Conservation (phyloP, 2,113 vertebrate genomes). For the Caranx melampygus region DNA sequence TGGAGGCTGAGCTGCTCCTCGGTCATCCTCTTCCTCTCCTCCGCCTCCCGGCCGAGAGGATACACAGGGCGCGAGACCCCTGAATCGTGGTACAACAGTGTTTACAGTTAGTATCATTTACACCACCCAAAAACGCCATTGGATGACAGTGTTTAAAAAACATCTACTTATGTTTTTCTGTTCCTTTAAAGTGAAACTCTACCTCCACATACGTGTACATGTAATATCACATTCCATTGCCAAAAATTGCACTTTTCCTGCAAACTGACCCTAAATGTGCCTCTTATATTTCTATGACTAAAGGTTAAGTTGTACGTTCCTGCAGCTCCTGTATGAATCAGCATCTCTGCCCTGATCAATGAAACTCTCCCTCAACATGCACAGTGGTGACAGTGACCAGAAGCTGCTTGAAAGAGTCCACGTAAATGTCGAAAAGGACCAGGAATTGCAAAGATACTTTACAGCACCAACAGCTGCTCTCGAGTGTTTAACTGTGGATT, state of each 20-base stretch:
- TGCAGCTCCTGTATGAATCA: not conserved
- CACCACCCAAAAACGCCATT: not conserved
- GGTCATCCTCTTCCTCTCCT: conserved; percentile 89
- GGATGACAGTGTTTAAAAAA: not conserved
- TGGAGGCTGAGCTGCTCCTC: conserved; percentile 91
- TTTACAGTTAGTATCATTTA: not conserved
- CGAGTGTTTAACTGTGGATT: not conserved
- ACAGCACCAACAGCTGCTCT: not conserved
- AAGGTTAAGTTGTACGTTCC: not conserved
- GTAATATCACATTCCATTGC: not conserved
- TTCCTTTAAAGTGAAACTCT: not conserved
- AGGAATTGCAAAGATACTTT: conserved; percentile 1
- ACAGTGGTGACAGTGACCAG: not conserved
- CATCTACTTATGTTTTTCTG: not conserved
- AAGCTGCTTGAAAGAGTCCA: not conserved
- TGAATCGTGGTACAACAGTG: conserved; percentile 51
- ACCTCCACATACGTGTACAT: not conserved
- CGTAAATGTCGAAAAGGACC: conserved; percentile 19
- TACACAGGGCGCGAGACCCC: conserved; percentile 85
- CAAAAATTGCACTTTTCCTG: not conserved
- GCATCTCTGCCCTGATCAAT: not conserved
- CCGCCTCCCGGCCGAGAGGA: conserved; percentile 88
- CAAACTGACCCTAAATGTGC: not conserved
- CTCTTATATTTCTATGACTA: not conserved
- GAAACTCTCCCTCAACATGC: not conserved